Percentiles rank a stretch among this genome's conserved stretches.
These are phyloP conservation scores for Scaptomyza caliginosa DNA, from an alignment of 2,888 invertebrate species.

Conservation along the genomic window DNA sequence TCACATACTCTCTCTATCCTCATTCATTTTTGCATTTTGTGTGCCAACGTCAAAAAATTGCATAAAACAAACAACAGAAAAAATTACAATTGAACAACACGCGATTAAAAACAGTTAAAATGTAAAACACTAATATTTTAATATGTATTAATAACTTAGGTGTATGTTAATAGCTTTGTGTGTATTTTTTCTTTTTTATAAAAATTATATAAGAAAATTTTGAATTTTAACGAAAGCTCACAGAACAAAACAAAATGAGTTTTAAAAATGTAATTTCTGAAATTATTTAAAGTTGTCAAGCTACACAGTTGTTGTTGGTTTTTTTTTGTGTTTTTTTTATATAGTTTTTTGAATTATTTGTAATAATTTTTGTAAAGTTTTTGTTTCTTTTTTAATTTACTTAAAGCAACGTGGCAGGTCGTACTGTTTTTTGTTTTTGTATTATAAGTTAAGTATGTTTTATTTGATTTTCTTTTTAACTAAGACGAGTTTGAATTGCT, in stretches of 20 bases:
- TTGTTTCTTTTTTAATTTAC: conserved; percentile 49
- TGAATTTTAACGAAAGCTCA: conserved; percentile 64
- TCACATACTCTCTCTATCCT: not conserved
- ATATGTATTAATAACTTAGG: conserved; percentile 33
- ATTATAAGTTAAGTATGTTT: conserved; percentile 8
- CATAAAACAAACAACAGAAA: conserved; percentile 53
- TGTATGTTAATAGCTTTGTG: conserved; percentile 25
- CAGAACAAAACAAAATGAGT: conserved; percentile 34
- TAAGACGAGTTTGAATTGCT: conserved; percentile 28
- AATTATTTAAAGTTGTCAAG: conserved; percentile 68
- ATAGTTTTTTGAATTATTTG: conserved; percentile 69
- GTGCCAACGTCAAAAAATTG: conserved; percentile 68
- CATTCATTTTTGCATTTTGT: conserved; percentile 22
- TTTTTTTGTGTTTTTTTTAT: conserved; percentile 16
- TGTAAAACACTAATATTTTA: conserved; percentile 34
- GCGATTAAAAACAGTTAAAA: conserved; percentile 49
- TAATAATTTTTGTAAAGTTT: conserved; percentile 69
- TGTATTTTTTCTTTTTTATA: not conserved
- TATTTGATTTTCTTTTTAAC: conserved; percentile 26
- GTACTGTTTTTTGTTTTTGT: conserved; percentile 53
- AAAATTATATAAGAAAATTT: conserved; percentile 53
- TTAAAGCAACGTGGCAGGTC: conserved; percentile 79
- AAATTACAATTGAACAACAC: conserved; percentile 29
- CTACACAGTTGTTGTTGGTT: conserved; percentile 48
- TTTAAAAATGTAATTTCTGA: conserved; percentile 41